A percentile compares a stretch with the other conserved stretches of the same genome.
Conservation (phyloP, 2,113 vertebrate genomes). For the Cyphotilapia sp. region DNA sequence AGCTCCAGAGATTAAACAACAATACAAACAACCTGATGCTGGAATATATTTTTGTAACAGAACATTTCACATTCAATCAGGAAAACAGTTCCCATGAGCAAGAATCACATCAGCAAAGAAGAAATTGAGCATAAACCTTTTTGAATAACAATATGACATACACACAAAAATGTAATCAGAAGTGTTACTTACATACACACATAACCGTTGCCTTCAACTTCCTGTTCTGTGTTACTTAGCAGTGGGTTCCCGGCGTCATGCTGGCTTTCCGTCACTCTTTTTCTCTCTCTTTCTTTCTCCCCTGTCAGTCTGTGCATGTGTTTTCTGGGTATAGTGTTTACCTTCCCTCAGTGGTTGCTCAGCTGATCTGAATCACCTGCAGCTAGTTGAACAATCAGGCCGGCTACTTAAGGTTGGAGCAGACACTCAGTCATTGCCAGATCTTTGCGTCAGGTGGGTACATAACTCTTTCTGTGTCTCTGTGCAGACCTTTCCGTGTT, state of each 20-base stretch:
- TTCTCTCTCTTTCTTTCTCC: neutral
- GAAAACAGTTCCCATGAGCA: neutral
- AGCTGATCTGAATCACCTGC: neutral
- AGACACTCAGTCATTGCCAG: neutral
- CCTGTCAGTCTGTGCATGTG: neutral
- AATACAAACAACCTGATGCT: neutral
- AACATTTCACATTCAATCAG: neutral
- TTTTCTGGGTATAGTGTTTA: neutral
- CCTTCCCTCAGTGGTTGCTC: neutral
- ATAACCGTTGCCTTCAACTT: neutral
- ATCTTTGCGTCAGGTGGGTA: neutral
- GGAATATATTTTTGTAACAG: neutral
- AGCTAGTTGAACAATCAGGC: neutral
- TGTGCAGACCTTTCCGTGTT: neutral
- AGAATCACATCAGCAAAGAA: neutral
- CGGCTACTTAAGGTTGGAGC: neutral
- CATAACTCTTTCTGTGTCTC: neutral
- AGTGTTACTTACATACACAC: neutral
- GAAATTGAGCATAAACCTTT: neutral
- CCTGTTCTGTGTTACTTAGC: neutral
- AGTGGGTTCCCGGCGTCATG: accelerated
- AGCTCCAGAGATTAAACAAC: neutral
- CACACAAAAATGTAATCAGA: neutral
- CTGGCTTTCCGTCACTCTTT: neutral
- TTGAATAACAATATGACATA: neutral